Evolutionary conservation across 2,888 invertebrate species (phyloP).

Genomic region (Eustalomyia histrio): DNA sequence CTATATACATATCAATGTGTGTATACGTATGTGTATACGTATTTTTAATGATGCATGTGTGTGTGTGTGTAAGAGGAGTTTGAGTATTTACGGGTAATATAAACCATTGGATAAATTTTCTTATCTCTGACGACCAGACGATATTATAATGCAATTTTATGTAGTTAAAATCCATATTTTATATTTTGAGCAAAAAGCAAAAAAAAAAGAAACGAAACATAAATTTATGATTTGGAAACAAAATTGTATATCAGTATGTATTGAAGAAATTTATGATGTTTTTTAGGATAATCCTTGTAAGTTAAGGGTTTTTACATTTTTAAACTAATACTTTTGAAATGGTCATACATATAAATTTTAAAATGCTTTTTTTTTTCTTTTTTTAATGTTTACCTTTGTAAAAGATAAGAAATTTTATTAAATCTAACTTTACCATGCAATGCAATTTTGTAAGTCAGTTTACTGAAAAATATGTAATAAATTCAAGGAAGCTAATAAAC

Average conservation of each 20-base stretch:
- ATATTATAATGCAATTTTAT: conserved; percentile 77
- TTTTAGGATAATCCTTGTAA: conserved; percentile 51
- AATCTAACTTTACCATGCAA: too few relatives aligned
- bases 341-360: background rate
- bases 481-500: too few relatives aligned
- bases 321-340: background rate
- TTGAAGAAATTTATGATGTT: conserved; percentile 52
- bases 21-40: too few relatives aligned
- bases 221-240: conserved; percentile 61
- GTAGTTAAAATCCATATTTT: conserved; percentile 67
- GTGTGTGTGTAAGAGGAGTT: conserved; percentile 49
- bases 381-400: background rate
- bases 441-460: too few relatives aligned
- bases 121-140: conserved; percentile 80
- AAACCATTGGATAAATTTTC: conserved; percentile 79
- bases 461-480: too few relatives aligned
- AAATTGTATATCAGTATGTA: conserved; percentile 44
- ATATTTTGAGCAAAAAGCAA: conserved; percentile 46
- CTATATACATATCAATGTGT: conserved; percentile 13
- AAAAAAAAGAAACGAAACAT: conserved; percentile 26
- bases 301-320: background rate
- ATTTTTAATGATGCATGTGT: background rate
- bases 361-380: background rate
- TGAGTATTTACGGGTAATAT: conserved; percentile 66
- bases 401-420: too few relatives aligned